Percentiles rank a stretch among this genome's conserved stretches.
phyloP scores from a whole-genome alignment of 30 jellyfish, hydroid and myxozoan species.

The Hydra vulgaris region DNA sequence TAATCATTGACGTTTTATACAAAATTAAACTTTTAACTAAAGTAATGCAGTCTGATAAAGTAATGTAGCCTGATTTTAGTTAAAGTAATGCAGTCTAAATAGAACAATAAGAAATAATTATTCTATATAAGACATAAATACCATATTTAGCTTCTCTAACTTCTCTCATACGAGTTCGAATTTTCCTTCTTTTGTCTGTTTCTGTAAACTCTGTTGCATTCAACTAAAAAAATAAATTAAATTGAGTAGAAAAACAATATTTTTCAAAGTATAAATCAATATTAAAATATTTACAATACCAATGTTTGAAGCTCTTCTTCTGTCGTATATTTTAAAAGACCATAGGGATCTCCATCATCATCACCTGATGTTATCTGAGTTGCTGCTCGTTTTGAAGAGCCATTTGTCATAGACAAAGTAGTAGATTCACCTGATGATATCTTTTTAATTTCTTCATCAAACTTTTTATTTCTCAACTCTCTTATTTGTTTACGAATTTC shows the following conservation, averaged over 20 bases:
- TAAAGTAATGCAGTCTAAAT: no score
- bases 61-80: no score
- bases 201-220: conserved; percentile 95
- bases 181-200: conserved; percentile 91
- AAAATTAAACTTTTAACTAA: no score
- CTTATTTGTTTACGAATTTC: conserved; percentile 80
- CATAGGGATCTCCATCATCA: conserved; percentile 71
- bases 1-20: no score
- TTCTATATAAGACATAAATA: no score
- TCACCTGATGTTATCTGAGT: conserved; percentile 19
- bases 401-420: conserved; percentile 43
- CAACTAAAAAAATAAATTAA: conserved; percentile 33
- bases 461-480: conserved; percentile 71
- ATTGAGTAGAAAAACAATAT: not conserved
- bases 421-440: conserved; percentile 60
- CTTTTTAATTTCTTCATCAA: conserved; percentile 85
- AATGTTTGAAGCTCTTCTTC: conserved; percentile 88
- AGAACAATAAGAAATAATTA: no score
- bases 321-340: conserved; percentile 42
- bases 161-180: conserved; percentile 80
- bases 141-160: conserved; percentile 71
- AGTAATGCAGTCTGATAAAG: no score
- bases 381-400: conserved; percentile 30
- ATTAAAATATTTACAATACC: conserved; percentile 24
- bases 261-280: not conserved